Percentiles rank a stretch among this genome's conserved stretches.
phyloP scores from a whole-genome alignment of 2,797 vertebrate genomes.

The Poecilia gillii region DNA sequence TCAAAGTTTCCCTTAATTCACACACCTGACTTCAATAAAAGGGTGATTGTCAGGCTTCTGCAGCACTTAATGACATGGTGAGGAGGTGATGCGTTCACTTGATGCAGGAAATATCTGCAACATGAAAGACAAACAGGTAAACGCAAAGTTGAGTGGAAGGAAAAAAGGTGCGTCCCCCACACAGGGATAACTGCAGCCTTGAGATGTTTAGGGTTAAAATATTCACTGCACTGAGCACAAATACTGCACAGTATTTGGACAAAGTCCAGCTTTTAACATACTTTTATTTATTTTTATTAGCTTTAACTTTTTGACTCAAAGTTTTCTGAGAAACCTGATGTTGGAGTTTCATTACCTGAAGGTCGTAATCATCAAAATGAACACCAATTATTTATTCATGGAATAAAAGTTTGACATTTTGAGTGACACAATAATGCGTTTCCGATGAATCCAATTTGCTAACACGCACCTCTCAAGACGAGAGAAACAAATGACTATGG shows the following conservation, averaged over 20 bases:
- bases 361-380: not conserved
- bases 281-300: not conserved
- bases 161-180: not conserved
- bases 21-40: not conserved
- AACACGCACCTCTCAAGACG: not conserved
- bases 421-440: not conserved
- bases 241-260: not conserved
- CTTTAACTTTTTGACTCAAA: not conserved
- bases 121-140: not conserved
- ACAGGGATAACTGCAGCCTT: not conserved
- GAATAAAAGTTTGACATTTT: not conserved
- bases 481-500: not conserved
- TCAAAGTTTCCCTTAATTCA: not conserved
- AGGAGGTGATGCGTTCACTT: not conserved
- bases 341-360: not conserved
- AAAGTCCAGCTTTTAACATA: not conserved
- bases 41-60: not conserved
- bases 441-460: not conserved
- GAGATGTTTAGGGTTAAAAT: not conserved
- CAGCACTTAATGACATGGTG: not conserved
- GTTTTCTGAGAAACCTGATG: not conserved
- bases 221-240: not conserved
- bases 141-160: not conserved
- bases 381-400: not conserved
- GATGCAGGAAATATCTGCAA: not conserved